Evolutionary conservation across 2,888 invertebrate genomes (phyloP), one percentile per base, ranked within the genome.

Genomic region (Aleiodes testaceus): DNA sequence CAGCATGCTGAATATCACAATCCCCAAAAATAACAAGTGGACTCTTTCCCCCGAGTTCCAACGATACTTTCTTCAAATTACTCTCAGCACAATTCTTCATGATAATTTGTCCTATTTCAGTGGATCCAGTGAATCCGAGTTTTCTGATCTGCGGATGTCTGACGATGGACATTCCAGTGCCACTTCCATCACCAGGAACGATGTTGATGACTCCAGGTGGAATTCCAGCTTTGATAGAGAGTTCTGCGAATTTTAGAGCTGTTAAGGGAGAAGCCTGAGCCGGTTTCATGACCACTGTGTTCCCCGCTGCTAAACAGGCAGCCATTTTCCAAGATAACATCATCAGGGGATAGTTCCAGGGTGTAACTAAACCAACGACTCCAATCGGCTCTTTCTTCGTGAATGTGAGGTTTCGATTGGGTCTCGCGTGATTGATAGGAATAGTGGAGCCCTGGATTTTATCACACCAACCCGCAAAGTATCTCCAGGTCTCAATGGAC

Each of bases 271-370:
- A 97, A 0, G 94, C 93, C 82, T 94, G 94, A 0, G 98, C 98
- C 0, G 98, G 98, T 87, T 98, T 98, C 87, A 98, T 95, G 0
- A 98, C 93, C 0, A 98, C 97, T 0, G 98, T 97, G 85, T 98
- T 98, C 44, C 98, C 98, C 7, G 98, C 97, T 0, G 98, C 97
- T 59, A 98, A 89, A 83, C 98, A 98, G 2, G 98, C 97, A 0
- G 98, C 97, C 97, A 98, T 97, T 88, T 98, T 98, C 98, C 98
- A 98, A 0, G 97, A 96, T 11, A 98, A 88, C 98, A 98, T 99
- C 98, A 99, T 98, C 9, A 99, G 89, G 0, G 98, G 98, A 87
- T 98, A 99, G 87, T 98, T 98, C 98, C 98, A 99, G 0, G 98
- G 98, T 0, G 97, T 97, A 14, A 98, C 92, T 14, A 98, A 89